A percentile compares a stretch with the other conserved stretches of the same genome.
Conservation (phyloP, 2,888 invertebrate genomes). For the Pteria penguin region DNA sequence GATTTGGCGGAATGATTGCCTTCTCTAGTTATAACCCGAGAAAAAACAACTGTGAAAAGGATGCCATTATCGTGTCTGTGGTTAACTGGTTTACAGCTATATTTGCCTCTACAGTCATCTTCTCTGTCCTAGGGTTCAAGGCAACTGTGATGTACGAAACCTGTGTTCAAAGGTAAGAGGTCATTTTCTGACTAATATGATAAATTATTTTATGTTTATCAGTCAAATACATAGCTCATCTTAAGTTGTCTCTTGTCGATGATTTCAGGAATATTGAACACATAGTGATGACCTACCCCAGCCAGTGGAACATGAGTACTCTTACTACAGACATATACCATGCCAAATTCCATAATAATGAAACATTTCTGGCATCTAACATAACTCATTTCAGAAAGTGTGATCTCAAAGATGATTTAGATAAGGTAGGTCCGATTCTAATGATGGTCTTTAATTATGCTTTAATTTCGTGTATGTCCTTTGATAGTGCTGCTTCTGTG, state of each 20-base stretch:
- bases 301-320: slow-evolving; percentile 17
- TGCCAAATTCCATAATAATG: slow-evolving; percentile 18
- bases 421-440: too few species aligned
- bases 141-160: slow-evolving; percentile 83
- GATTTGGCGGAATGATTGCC: slow-evolving; percentile 96
- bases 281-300: slow-evolving; percentile 27
- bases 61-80: slow-evolving; percentile 93
- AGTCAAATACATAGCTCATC: too few species aligned
- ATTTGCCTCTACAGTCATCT: slow-evolving; percentile 96
- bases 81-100: slow-evolving; percentile 96
- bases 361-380: slow-evolving; percentile 16
- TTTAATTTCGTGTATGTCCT: too few species aligned
- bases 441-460: too few species aligned
- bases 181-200: too few species aligned
- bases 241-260: too few species aligned
- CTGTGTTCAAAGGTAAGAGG: slow-evolving; percentile 69
- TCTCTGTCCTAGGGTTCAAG: slow-evolving; percentile 96
- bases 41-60: slow-evolving; percentile 95
- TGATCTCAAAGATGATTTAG: slow-evolving; percentile 46
- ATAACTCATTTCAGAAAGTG: slow-evolving; percentile 31
- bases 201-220: too few species aligned
- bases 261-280: slow-evolving; percentile 40
- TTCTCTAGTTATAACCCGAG: slow-evolving; percentile 97
- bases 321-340: slow-evolving; percentile 36
- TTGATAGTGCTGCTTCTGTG: too few species aligned